phyloP scores from a whole-genome alignment of 2,113 vertebrate species.

The Ageneiosus marmoratus region DNA sequence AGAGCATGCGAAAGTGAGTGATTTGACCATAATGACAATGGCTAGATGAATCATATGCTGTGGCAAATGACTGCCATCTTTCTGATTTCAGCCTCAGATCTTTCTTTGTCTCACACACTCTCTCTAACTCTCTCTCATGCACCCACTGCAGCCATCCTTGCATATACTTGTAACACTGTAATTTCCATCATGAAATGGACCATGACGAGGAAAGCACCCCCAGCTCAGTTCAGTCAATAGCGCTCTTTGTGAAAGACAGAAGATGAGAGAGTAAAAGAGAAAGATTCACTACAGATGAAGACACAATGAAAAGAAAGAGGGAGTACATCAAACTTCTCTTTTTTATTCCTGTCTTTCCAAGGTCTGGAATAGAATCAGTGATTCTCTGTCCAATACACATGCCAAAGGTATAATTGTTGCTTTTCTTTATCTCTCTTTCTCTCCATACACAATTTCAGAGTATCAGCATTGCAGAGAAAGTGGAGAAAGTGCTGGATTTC shows the following conservation, averaged over 20 bases:
- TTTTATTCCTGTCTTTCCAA: slow-evolving; percentile 13
- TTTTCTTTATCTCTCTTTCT: neutral
- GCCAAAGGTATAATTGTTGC: slow-evolving; percentile 7
- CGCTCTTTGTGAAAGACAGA: slow-evolving; percentile 7
- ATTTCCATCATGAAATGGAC: slow-evolving; percentile 34
- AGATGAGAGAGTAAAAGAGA: neutral
- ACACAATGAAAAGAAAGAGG: neutral
- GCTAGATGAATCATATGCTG: slow-evolving; percentile 40
- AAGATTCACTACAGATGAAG: slow-evolving; percentile 1
- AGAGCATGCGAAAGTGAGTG: slow-evolving; percentile 29
- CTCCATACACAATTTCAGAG: neutral
- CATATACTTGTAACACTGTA: slow-evolving; percentile 25
- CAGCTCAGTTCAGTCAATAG: slow-evolving; percentile 21
- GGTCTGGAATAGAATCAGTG: slow-evolving; percentile 9
- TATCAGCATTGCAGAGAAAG: neutral
- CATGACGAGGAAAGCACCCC: slow-evolving; percentile 19
- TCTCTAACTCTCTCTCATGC: neutral
- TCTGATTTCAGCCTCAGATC: slow-evolving; percentile 25
- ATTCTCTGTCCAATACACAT: slow-evolving; percentile 33
- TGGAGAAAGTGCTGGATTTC: slow-evolving; percentile 12
- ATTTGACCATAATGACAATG: slow-evolving; percentile 40
- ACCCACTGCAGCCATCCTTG: slow-evolving; percentile 14
- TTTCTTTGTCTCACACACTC: neutral
- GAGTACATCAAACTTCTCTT: slow-evolving; percentile 5
- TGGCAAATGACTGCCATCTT: slow-evolving; percentile 17